Evolutionary conservation across 2,113 vertebrate genomes (phyloP).

Genomic region (Esox niger): DNA sequence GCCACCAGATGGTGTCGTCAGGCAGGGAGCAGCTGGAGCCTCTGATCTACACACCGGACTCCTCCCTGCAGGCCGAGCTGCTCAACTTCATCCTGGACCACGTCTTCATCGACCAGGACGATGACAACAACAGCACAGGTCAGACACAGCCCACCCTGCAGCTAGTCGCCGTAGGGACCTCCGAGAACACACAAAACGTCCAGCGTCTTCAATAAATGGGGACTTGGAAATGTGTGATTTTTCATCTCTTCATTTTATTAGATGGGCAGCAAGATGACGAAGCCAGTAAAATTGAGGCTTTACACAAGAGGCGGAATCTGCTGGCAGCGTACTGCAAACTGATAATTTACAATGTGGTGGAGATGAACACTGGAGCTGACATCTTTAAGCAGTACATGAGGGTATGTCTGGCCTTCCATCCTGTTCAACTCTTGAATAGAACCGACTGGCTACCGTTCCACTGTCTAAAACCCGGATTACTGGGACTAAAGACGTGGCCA

Average conservation of each 20-base stretch:
- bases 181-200: too few relatives aligned
- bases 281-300: slow-evolving; percentile 96
- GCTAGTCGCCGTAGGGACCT: too few relatives aligned
- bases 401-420: slow-evolving; percentile 64
- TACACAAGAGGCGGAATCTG: slow-evolving; percentile 97
- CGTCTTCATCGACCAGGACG: slow-evolving; percentile 98
- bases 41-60: slow-evolving; percentile 92
- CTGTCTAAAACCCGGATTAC: too few relatives aligned
- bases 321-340: slow-evolving; percentile 98
- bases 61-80: slow-evolving; percentile 91
- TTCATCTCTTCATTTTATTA: slow-evolving; percentile 40
- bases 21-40: slow-evolving; percentile 93
- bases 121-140: slow-evolving; percentile 94
- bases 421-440: neutral
- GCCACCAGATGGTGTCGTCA: slow-evolving; percentile 97
- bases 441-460: too few relatives aligned
- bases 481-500: too few relatives aligned
- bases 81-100: slow-evolving; percentile 97
- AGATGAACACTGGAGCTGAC: slow-evolving; percentile 96
- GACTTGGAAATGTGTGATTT: neutral
- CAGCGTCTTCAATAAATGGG: too few relatives aligned
- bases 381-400: slow-evolving; percentile 99
- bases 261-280: slow-evolving; percentile 98
- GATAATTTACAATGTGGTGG: slow-evolving; percentile 98
- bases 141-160: slow-evolving; percentile 28